phyloP scores from a whole-genome alignment of 2,113 vertebrate genomes.

The Martes martes region DNA sequence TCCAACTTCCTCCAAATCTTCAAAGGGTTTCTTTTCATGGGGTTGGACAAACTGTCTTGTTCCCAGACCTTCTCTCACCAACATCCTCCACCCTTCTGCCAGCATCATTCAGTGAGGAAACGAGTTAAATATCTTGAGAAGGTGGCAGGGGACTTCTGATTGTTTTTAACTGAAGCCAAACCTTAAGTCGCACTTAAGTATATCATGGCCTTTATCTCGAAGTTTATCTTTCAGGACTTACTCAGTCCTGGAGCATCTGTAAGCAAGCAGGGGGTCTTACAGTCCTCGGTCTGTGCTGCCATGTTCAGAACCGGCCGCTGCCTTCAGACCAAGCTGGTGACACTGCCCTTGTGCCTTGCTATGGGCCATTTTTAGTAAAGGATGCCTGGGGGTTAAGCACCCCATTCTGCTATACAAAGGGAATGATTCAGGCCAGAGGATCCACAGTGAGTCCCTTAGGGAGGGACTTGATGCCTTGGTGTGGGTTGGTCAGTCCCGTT shows the following conservation, averaged over 20 bases:
- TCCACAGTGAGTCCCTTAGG: background rate
- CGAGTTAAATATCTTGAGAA: background rate
- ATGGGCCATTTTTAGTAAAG: background rate
- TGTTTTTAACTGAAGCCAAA: constrained; percentile 10
- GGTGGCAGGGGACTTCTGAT: background rate
- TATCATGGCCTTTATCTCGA: background rate
- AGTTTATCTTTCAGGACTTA: background rate
- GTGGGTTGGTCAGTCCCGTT: background rate
- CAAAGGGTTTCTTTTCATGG: background rate
- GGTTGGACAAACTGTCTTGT: background rate
- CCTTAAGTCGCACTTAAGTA: background rate
- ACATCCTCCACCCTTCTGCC: background rate
- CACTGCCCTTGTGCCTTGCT: background rate
- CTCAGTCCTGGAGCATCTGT: background rate
- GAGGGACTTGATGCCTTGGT: background rate
- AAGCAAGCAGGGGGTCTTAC: background rate
- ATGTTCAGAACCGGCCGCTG: background rate
- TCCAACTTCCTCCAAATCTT: background rate
- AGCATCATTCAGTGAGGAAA: background rate
- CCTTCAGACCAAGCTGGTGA: background rate
- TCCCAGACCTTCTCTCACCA: background rate
- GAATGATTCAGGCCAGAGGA: background rate
- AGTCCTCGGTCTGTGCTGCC: background rate
- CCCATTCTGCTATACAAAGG: background rate
- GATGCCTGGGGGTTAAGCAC: background rate